Conservation (phyloP, 2,113 vertebrate genomes). For the Zosterops borbonicus region DNA sequence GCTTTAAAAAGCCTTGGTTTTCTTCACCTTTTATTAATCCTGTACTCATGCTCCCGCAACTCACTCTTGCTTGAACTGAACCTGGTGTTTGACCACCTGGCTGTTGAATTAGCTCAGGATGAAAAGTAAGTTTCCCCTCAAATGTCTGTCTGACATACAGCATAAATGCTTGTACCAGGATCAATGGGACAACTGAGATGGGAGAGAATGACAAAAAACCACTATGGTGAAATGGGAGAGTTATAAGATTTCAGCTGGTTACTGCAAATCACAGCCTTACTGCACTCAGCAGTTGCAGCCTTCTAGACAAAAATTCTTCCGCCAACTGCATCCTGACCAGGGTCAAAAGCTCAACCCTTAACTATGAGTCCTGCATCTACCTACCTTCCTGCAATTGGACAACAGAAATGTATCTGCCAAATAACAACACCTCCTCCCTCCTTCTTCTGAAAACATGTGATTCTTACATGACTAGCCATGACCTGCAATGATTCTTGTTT, state of each 20-base stretch:
- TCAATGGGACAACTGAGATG: not conserved
- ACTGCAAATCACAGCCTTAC: not conserved
- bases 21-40: not conserved
- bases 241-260: not conserved
- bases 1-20: not conserved
- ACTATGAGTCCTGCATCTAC: not conserved
- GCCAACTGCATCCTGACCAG: not conserved
- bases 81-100: not conserved
- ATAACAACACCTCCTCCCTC: not conserved
- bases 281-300: not conserved
- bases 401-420: not conserved
- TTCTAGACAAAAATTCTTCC: not conserved
- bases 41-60: not conserved
- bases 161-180: not conserved
- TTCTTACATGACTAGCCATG: not conserved
- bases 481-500: not conserved
- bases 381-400: not conserved
- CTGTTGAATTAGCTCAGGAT: not conserved
- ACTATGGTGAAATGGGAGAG: not conserved
- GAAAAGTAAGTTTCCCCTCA: not conserved
- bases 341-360: not conserved
- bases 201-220: not conserved
- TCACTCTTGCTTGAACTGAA: not conserved
- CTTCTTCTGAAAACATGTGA: not conserved
- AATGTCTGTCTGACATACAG: not conserved